Base-by-base conservation (phyloP, 1,140 invertebrate species). In the Periplaneta americana region DNA sequence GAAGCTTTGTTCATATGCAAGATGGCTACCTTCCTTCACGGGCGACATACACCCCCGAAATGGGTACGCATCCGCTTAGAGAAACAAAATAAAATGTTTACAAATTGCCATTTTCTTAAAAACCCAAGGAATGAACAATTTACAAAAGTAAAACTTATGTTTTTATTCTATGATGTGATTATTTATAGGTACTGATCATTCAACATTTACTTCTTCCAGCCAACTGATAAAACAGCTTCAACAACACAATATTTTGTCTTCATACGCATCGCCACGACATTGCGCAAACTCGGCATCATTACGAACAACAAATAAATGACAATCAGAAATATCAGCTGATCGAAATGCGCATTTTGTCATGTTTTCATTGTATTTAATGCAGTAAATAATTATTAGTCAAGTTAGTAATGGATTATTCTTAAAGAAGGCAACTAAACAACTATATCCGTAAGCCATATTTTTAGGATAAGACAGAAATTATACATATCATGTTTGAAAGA, bases 1-100 rank as follows among this genome's bases (percentile, higher is more conserved):
- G 78, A 85, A 86, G 84, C 85, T 88, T 87, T 87, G 87, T 87
- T 84, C 84, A 83, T 82, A 83, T 83, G 82, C 86, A 88, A 88
- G 85, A 88, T 88, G 87, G 86, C 87, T 86, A 82, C 86, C 85
- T 84, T 84, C 83, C 83, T 80, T 75, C 75, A 80, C 57, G 34
- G 75, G 34, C 74, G 11, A 36, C 76, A 35, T 78, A 22, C 34
- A 34, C 13, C n/a, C 76, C n/a, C 28, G 17, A n/a, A 36, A 36
- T 78, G 13, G 28, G 75, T 80, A 36, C 75, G 34, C 80, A 80
- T 80, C 80, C 80, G 80, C 80, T 22, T 4, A 11, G 33, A 36
- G 34, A 80, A 35, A 34, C n/a, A 35, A 34, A 80, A 33, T 75
- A 35, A 15, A 66, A 74, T 8, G 34, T 35, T 34, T n/a, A 80